Evolutionary conservation across 2,113 vertebrate species (phyloP), one percentile per base, ranked within the genome.

Genomic region (Esox niger): DNA sequence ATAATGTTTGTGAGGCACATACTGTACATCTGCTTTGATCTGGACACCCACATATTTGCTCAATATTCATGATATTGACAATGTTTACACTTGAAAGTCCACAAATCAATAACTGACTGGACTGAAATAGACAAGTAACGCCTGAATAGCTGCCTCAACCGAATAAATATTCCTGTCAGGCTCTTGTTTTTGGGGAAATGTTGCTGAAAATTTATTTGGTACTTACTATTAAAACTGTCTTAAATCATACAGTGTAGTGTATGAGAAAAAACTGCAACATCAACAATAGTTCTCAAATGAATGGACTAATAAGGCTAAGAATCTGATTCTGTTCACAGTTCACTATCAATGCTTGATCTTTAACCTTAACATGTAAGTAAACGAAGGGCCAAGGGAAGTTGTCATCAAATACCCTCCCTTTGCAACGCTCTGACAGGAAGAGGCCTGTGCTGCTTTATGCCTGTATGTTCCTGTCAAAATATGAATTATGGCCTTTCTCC

Each of bases 401-500:
- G 26, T 26, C 35, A 46, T 54, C 20, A 75, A 49, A 25, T 61
- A 75, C 52, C 46, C 59, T 55, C 71, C 64, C 47, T 21, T 52
- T 65, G 26, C 47, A 35, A 54, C 32, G 38, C 47, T 23, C 11
- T 6, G 7, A 38, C 64, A 49, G 21, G 11, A 30, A 7, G 23
- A 57, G 2, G 1, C 20, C 23, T 58, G 47, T 72, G 29, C 55
- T 56, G 58, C 25, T 17, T 58, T 57, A 52, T 27, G 62, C 46
- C 13, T 23, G 20, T 54, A 52, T 68, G 66, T 46, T 72, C 64
- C 64, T 54, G 68, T 68, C 68, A 75, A 77, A 85, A 76, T 80
- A 84, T 78, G 62, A 54, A 81, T 75, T 69, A 70, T 60, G 68
- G 69, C 74, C 73, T 64, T 38, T 72, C 64, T 63, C 58, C 70